Evolutionary conservation across 1,140 invertebrate genomes (phyloP).

Genomic region (Wasmannia auropunctata): DNA sequence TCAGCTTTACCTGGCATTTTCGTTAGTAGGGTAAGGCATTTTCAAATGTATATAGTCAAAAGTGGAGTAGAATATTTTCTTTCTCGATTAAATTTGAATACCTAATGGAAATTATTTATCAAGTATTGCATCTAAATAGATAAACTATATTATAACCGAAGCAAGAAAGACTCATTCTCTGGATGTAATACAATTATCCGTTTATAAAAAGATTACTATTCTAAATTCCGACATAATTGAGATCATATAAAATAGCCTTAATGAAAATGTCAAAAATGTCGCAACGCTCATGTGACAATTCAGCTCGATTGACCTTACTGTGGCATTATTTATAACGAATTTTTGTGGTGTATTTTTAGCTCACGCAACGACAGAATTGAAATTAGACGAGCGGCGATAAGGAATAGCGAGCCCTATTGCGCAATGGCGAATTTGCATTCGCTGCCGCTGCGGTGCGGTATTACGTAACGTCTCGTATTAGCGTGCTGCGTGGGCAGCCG

Average conservation of each 20-base stretch:
- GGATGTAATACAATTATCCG: no score
- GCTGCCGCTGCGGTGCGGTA: neutral
- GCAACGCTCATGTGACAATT: slow-evolving; percentile 9
- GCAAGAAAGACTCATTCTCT: no score
- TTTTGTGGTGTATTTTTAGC: slow-evolving; percentile 4
- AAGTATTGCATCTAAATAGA: no score
- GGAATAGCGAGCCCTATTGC: slow-evolving; percentile 29
- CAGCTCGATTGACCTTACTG: neutral
- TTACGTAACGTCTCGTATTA: slow-evolving; percentile 47
- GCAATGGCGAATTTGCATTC: slow-evolving; percentile 47
- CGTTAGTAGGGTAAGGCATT: no score
- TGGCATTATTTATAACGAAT: slow-evolving; percentile 36
- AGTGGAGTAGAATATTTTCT: no score
- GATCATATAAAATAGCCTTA: neutral
- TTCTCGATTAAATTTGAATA: no score
- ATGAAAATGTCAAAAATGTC: neutral
- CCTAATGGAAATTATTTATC: no score
- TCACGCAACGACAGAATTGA: neutral
- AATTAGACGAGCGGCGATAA: slow-evolving; percentile 45
- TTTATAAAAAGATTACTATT: neutral
- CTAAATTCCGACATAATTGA: neutral
- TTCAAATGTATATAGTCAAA: no score
- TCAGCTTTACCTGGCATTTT: slow-evolving; percentile 66
- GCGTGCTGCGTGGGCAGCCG: slow-evolving; percentile 20
- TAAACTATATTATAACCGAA: no score